Evolutionary conservation across 2,113 vertebrate species (phyloP).

Genomic region (Malaclemys terrapin): DNA sequence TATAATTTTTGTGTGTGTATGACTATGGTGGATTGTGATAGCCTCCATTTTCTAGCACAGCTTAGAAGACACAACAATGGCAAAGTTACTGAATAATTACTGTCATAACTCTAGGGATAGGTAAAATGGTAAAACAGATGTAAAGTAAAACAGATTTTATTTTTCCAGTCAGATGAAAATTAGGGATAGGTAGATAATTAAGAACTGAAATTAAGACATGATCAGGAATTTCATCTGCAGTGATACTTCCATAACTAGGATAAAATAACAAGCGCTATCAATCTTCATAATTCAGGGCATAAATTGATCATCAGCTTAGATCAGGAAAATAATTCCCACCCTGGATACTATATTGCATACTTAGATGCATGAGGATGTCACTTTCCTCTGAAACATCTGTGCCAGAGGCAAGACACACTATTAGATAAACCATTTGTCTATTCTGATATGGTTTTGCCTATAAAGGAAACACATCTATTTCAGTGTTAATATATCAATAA

Average conservation of each 20-base stretch:
- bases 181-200: slow-evolving; percentile 10
- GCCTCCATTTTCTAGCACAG: neutral
- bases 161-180: neutral
- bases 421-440: neutral
- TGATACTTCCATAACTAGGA: neutral
- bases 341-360: neutral
- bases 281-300: neutral
- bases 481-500: slow-evolving; percentile 18
- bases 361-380: neutral
- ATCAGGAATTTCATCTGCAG: neutral
- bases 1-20: neutral
- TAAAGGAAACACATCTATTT: slow-evolving; percentile 12
- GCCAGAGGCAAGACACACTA: neutral
- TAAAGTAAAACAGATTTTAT: neutral
- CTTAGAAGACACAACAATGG: neutral
- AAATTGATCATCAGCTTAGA: slow-evolving; percentile 28
- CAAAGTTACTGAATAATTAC: neutral
- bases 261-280: slow-evolving; percentile 1
- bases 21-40: neutral
- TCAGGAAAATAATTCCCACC: neutral
- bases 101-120: neutral
- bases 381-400: slow-evolving; percentile 1
- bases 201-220: slow-evolving; percentile 15
- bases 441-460: neutral
- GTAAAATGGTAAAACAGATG: neutral